These are phyloP conservation scores for Patiria pectinifera DNA, from an alignment of 53 echinoderm and acorn worm species.

Conservation along the genomic window DNA sequence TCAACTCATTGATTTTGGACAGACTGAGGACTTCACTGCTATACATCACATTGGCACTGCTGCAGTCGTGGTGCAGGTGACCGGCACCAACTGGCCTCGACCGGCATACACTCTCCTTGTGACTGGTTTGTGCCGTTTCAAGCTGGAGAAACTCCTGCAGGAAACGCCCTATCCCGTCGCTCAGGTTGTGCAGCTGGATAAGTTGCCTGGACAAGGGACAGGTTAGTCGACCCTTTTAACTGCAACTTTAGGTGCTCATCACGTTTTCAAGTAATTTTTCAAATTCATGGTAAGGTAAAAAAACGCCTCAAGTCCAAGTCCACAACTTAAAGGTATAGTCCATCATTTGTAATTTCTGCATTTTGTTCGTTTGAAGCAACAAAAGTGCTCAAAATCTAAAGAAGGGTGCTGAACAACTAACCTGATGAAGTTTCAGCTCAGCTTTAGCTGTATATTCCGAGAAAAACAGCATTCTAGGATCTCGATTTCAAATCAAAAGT, in stretches of 20 bases:
- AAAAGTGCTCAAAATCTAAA: too few species aligned
- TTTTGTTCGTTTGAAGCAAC: too few species aligned
- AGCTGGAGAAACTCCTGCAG: conserved; percentile 81
- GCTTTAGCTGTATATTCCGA: too few species aligned
- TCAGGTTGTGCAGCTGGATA: conserved; percentile 89
- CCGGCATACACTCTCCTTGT: conserved; percentile 97
- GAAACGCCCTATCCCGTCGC: conserved; percentile 88
- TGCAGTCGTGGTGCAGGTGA: conserved; percentile 97
- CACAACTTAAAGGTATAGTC: too few species aligned
- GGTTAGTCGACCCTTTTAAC: conserved; percentile 54
- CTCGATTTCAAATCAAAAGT: too few species aligned
- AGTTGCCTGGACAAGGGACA: conserved; percentile 83
- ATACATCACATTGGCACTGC: conserved; percentile 95
- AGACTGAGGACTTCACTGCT: conserved; percentile 39
- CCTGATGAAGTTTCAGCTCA: too few species aligned
- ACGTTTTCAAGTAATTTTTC: too few species aligned
- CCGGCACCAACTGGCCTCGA: conserved; percentile 98
- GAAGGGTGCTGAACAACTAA: too few species aligned
- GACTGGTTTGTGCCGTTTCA: conserved; percentile 96
- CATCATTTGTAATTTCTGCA: too few species aligned
- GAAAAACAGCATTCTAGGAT: too few species aligned
- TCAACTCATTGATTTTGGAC: not conserved
- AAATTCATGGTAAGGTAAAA: too few species aligned
- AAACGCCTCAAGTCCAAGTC: too few species aligned
- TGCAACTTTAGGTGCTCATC: not conserved